Base-by-base conservation (phyloP, 2,797 vertebrate genomes). In the Cetoscarus ocellatus region DNA sequence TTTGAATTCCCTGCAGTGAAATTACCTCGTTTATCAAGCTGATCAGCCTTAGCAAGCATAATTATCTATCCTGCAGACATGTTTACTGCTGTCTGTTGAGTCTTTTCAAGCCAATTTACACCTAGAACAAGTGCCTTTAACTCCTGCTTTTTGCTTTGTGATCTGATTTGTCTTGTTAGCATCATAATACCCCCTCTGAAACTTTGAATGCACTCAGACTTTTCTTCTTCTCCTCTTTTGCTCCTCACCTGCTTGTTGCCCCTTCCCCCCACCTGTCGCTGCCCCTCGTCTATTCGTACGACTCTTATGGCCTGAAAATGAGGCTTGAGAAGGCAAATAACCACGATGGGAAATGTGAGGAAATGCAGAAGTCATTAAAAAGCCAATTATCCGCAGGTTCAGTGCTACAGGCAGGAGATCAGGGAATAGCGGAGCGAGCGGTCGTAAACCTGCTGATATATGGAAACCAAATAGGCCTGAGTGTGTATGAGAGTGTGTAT, bases 281-380 rank as follows among this genome's bases (percentile, higher is more conserved):
- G 44, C 52, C 62, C 39, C 11, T 18, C 19, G 13, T 51, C 56
- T 54, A 69, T 34, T 76, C 34, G 75, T 66, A 55, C 62, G 77
- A 67, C 77, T 80, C 66, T 78, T 81, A 57, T 27, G 27, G 27
- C 27, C 27, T 27, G 27, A 27, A 80, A 89, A 88, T 85, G 85
- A 88, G 75, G 75, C 82, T 80, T 77, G 88, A 82, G 82, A 73
- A 83, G 61, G 62, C 73, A 86, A 88, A 89, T 73, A 86, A 83
- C 80, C 62, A 67, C 17, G 68, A 79, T 67, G 69, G 75, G 76
- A 80, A 87, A 83, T 57, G 82, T 83, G 81, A 82, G 71, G 79
- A 93, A 91, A 95, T 93, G 93, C 93, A 95, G 90, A 95, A 82
- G 92, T 95, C 93, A 95, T 97, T 96, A 96, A 95, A 96, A 96